Conservation (phyloP, 2,797 vertebrate species). For the Sebastes itinus region DNA sequence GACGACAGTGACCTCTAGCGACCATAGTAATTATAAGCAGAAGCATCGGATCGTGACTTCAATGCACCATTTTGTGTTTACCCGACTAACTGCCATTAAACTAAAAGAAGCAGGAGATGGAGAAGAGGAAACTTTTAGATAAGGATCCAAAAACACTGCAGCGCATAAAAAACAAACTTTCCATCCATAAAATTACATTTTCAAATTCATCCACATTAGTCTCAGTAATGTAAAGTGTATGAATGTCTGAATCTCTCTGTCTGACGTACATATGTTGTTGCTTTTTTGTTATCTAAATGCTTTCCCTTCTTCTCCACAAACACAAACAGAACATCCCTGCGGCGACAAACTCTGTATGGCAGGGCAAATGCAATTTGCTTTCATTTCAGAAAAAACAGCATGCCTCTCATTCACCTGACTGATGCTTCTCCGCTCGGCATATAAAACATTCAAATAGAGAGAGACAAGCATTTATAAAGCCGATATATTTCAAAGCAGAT, state of each 20-base stretch:
- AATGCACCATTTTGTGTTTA: conserved; percentile 10
- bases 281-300: conserved; percentile 31
- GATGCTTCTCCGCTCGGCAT: conserved; percentile 32
- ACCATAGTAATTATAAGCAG: too few species aligned
- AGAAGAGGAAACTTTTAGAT: conserved; percentile 16
- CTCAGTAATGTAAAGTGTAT: neutral
- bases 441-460: conserved; percentile 55
- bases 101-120: neutral
- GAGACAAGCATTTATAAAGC: conserved; percentile 66
- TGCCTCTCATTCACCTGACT: conserved; percentile 61
- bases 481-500: conserved; percentile 63
- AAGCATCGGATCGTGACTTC: neutral
- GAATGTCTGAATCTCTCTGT: neutral
- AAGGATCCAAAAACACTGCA: conserved; percentile 19
- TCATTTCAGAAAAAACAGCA: conserved; percentile 50
- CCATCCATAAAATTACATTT: conserved; percentile 47
- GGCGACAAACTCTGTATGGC: conserved; percentile 43
- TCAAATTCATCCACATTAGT: conserved; percentile 16
- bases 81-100: neutral
- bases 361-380: conserved; percentile 71
- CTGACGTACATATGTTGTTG: neutral
- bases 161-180: conserved; percentile 6
- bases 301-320: conserved; percentile 33
- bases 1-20: too few species aligned
- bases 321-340: conserved; percentile 50